A percentile compares a stretch with the other conserved stretches of the same genome.
phyloP scores from a whole-genome alignment of 1,140 invertebrate genomes.

The Hestina assimilis region DNA sequence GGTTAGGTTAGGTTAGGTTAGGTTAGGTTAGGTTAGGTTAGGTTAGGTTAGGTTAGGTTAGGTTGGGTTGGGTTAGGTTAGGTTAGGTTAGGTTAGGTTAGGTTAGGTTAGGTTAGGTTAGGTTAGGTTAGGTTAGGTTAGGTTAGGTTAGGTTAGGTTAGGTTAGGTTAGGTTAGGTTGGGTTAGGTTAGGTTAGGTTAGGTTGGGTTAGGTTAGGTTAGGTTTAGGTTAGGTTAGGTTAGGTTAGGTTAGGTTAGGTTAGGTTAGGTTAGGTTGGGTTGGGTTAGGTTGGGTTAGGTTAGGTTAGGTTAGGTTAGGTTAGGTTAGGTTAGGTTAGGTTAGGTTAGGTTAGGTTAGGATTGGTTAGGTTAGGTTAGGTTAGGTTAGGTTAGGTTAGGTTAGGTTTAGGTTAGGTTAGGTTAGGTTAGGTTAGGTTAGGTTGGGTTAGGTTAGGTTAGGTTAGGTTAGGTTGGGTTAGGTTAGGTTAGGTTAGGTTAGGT shows the following conservation, averaged over 20 bases:
- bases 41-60: slow-evolving; percentile 12
- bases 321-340: slow-evolving; percentile 6
- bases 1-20: slow-evolving; percentile 12
- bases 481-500: slow-evolving; percentile 6
- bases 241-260: slow-evolving; percentile 6
- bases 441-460: slow-evolving; percentile 3
- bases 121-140: slow-evolving; percentile 6
- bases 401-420: too few species aligned
- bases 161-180: slow-evolving; percentile 5
- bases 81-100: slow-evolving; percentile 12
- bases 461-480: slow-evolving; percentile 5
- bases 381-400: not conserved
- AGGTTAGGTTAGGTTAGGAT: not conserved
- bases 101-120: slow-evolving; percentile 9
- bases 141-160: slow-evolving; percentile 6
- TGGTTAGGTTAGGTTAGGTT: not conserved
- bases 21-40: slow-evolving; percentile 12
- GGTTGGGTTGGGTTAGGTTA: slow-evolving; percentile 10
- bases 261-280: slow-evolving; percentile 5
- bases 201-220: slow-evolving; percentile 4
- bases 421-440: slow-evolving; percentile 1
- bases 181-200: slow-evolving; percentile 6
- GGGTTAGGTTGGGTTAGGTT: slow-evolving; percentile 4
- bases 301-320: slow-evolving; percentile 5
- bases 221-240: slow-evolving; percentile 6